phyloP scores from a whole-genome alignment of 2,888 invertebrate genomes.

The Mellilla xanthometata region DNA sequence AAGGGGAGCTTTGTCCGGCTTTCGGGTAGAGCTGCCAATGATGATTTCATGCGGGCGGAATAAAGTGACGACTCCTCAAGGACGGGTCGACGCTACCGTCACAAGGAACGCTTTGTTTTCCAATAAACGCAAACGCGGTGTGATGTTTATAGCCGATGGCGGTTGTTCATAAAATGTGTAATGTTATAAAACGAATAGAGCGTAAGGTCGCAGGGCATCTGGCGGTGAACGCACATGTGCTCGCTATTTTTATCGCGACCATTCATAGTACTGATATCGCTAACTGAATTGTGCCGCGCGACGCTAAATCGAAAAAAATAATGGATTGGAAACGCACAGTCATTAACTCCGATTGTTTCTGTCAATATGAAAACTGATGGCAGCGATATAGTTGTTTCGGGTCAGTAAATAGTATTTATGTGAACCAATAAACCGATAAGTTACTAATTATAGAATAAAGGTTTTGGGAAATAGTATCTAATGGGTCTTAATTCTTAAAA shows the following conservation, averaged over 20 bases:
- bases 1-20: slow-evolving; percentile 13
- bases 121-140: slow-evolving; percentile 54
- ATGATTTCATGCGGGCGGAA: slow-evolving; percentile 22
- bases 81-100: slow-evolving; percentile 24
- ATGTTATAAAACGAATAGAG: slow-evolving; percentile 52
- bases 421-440: not conserved
- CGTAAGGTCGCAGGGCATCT: slow-evolving; percentile 79
- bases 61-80: slow-evolving; percentile 26
- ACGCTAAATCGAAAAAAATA: slow-evolving; percentile 39
- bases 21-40: slow-evolving; percentile 14
- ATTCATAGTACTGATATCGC: slow-evolving; percentile 67
- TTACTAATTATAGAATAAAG: too few species aligned
- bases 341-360: slow-evolving; percentile 33
- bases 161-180: slow-evolving; percentile 45
- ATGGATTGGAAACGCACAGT: slow-evolving; percentile 35
- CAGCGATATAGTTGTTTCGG: slow-evolving; percentile 18
- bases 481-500: too few species aligned
- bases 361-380: slow-evolving; percentile 23
- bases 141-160: slow-evolving; percentile 55
- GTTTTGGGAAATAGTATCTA: too few species aligned
- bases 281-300: slow-evolving; percentile 44
- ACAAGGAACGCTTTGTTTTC: slow-evolving; percentile 47
- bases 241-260: slow-evolving; percentile 71
- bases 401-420: not conserved
- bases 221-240: slow-evolving; percentile 66